phyloP scores from a whole-genome alignment of 1,140 invertebrate species.

The Scaptomyza pallida region DNA sequence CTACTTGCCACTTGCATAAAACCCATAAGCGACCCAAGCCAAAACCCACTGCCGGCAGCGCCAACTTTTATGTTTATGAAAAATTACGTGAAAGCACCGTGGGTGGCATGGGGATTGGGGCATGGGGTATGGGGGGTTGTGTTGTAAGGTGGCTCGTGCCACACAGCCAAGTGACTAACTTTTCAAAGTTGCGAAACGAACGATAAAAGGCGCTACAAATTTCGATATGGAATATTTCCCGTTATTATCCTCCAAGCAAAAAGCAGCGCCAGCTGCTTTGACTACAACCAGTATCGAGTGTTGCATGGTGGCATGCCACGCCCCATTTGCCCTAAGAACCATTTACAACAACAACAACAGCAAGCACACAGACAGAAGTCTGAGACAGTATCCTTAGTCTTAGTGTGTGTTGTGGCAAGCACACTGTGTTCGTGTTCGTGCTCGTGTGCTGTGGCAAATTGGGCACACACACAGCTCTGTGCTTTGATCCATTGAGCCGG shows the following conservation, averaged over 20 bases:
- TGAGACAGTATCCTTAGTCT: not conserved
- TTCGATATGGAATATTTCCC: constrained; percentile 57
- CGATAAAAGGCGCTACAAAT: constrained; percentile 64
- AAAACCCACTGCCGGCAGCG: not conserved
- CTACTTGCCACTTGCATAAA: constrained; percentile 15
- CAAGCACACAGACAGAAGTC: not conserved
- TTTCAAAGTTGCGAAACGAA: constrained; percentile 53
- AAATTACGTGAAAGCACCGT: constrained; percentile 62
- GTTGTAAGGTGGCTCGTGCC: constrained; percentile 5
- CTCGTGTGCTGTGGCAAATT: not conserved
- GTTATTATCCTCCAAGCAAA: constrained; percentile 29
- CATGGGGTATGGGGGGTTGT: too few species aligned
- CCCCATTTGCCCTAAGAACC: constrained; percentile 28
- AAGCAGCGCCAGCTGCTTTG: constrained; percentile 4
- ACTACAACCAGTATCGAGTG: constrained; percentile 12
- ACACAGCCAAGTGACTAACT: constrained; percentile 60
- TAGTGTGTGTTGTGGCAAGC: constrained; percentile 5
- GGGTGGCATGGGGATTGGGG: constrained; percentile 9
- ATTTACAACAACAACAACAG: constrained; percentile 9
- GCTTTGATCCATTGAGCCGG: constrained; percentile 38
- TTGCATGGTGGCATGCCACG: constrained; percentile 2
- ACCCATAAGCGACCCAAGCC: constrained; percentile 27
- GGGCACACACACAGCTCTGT: not conserved
- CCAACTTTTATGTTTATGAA: constrained; percentile 76
- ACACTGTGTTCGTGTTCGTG: not conserved